A percentile compares a stretch with the other conserved stretches of the same genome.
Conservation (phyloP, 2,113 vertebrate species). For the Rhadina sibilatrix region DNA sequence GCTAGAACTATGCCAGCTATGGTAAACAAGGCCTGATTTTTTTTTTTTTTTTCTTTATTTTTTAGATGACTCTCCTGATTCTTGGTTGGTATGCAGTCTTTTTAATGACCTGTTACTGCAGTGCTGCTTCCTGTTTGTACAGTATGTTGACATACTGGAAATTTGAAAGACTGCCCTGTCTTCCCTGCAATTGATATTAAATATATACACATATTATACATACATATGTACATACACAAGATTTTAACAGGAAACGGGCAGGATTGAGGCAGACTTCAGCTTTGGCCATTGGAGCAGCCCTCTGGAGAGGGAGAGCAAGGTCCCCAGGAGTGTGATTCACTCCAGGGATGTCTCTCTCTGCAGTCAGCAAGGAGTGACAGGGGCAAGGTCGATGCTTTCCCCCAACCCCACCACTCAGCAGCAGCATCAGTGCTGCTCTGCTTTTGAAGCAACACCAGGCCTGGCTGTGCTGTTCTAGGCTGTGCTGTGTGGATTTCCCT, state of each 20-base stretch:
- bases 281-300: neutral
- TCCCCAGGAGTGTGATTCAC: neutral
- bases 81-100: neutral
- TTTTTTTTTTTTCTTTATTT: neutral
- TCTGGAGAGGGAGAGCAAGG: neutral
- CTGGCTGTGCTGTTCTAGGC: neutral
- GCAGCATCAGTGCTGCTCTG: neutral
- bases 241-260: neutral
- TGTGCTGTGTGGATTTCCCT: neutral
- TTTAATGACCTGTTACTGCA: slow-evolving; percentile 46
- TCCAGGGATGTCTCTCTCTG: neutral
- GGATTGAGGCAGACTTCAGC: neutral
- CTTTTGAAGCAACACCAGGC: accelerated
- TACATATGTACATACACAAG: neutral
- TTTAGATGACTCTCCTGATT: neutral
- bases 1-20: neutral
- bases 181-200: neutral
- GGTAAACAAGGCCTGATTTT: neutral
- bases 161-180: slow-evolving; percentile 46
- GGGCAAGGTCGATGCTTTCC: accelerated
- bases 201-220: neutral
- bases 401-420: too few relatives aligned
- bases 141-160: neutral
- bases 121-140: slow-evolving; percentile 34
- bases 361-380: neutral